Percentiles rank a stretch among this genome's conserved stretches.
Conservation (phyloP, 1,140 invertebrate genomes). For the Pomacea maculata region DNA sequence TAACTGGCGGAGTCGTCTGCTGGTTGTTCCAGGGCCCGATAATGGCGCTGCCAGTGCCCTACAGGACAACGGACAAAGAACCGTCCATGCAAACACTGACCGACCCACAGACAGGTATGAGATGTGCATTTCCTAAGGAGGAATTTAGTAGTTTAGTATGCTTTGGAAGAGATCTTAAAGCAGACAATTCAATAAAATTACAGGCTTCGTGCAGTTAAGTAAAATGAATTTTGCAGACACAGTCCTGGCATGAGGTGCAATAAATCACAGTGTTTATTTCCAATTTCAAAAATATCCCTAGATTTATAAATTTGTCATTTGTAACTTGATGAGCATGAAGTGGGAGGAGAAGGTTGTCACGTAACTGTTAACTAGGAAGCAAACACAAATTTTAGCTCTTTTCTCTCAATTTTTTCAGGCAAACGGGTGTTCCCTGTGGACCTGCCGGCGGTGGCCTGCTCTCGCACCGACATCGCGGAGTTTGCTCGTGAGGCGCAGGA, state of each 20-base stretch:
- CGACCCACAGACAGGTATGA: slow-evolving; percentile 40
- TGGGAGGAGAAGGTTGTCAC: no score
- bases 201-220: not conserved
- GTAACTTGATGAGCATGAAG: no score
- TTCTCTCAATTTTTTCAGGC: slow-evolving; percentile 23
- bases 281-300: no score
- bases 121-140: not conserved
- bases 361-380: no score
- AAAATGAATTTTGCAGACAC: no score
- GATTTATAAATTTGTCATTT: no score
- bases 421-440: slow-evolving; percentile 44
- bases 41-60: slow-evolving; percentile 50
- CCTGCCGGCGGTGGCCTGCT: slow-evolving; percentile 38
- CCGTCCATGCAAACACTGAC: slow-evolving; percentile 39
- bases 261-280: no score
- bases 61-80: slow-evolving; percentile 30
- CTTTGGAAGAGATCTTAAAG: no score
- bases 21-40: slow-evolving; percentile 45
- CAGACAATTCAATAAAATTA: not conserved
- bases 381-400: no score
- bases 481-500: slow-evolving; percentile 53
- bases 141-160: no score
- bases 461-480: slow-evolving; percentile 37
- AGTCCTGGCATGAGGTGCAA: no score
- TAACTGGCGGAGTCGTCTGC: no score